Base-by-base conservation (phyloP, 2,113 vertebrate species). In the Crotalus horridus region DNA sequence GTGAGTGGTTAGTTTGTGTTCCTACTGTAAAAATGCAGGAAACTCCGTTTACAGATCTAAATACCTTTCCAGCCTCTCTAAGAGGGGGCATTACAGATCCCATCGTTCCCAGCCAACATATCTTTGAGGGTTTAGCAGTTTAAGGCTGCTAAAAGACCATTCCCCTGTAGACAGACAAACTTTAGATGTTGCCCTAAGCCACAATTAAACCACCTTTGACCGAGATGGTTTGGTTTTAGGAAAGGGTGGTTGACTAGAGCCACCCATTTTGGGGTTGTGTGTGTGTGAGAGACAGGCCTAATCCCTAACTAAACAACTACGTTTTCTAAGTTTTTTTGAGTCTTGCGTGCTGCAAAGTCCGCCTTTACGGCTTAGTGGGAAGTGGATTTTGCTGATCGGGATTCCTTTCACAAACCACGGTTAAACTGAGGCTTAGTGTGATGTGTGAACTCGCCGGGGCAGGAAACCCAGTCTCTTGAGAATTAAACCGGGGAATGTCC, bases 291-390 rank as follows among this genome's bases (percentile, higher is more conserved):
- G 5, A 7, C 1, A 15, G n/a, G 1, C 54, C 13, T 12, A n/a
- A 64, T n/a, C 3, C 11, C 12, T n/a, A 61, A 61, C 9, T 61
- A n/a, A 1, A 29, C 61, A 64, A 29, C 61, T 11, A 13, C n/a
- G 29, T 74, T 74, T 74, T 74, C n/a, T 17, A 3, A 56, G 55
- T 20, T 56, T 56, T 48, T 15, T 20, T 8, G 2, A 39, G n/a
- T 81, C 15, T 81, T 20, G 69, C 1, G 69, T 3, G 20, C 69
- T 39, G 15, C 69, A 81, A 39, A 33, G 69, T 69, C 64, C 2
- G 4, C 0, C 13, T n/a, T n/a, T n/a, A 64, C 1, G 61, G 11
- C 13, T 69, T 69, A 33, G 0, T 17, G n/a, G 2, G 0, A n/a
- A 8, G 69, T 81, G 69, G 33, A 9, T 81, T 81, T 81, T 81